Conservation (phyloP, 2,113 vertebrate species). For the Xerus inauris region DNA sequence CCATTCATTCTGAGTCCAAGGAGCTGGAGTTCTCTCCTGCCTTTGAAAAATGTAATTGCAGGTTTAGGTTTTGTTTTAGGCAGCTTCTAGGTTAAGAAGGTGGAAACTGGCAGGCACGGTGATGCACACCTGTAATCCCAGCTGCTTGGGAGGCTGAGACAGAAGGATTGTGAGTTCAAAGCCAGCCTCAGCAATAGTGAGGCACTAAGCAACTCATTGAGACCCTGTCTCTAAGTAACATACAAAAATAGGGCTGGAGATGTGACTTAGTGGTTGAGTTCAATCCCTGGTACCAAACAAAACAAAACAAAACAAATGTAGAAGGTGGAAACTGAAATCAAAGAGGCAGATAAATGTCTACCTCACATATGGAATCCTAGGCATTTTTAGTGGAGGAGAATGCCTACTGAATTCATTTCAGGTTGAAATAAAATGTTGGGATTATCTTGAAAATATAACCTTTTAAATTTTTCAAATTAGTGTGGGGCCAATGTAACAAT, state of each 20-base stretch:
- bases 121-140: too few species aligned
- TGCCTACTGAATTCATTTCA: not conserved
- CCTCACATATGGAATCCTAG: not conserved
- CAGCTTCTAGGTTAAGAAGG: not conserved
- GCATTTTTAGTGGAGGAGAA: not conserved
- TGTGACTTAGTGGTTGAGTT: too few species aligned
- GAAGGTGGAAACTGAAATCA: not conserved
- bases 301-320: too few species aligned
- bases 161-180: too few species aligned
- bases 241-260: too few species aligned
- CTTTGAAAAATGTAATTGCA: not conserved
- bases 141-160: too few species aligned
- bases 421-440: not conserved
- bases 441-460: not conserved
- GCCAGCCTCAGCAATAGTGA: too few species aligned
- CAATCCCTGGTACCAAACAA: too few species aligned
- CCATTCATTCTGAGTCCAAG: not conserved
- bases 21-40: not conserved
- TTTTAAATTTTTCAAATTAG: conserved; percentile 28
- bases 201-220: too few species aligned
- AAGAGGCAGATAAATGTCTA: not conserved
- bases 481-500: not conserved
- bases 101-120: too few species aligned
- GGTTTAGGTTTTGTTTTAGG: not conserved
- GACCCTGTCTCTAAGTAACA: too few species aligned